These are phyloP conservation scores for Cheumatopsyche charites DNA, from an alignment of 1,140 invertebrate species.

Conservation along the genomic window DNA sequence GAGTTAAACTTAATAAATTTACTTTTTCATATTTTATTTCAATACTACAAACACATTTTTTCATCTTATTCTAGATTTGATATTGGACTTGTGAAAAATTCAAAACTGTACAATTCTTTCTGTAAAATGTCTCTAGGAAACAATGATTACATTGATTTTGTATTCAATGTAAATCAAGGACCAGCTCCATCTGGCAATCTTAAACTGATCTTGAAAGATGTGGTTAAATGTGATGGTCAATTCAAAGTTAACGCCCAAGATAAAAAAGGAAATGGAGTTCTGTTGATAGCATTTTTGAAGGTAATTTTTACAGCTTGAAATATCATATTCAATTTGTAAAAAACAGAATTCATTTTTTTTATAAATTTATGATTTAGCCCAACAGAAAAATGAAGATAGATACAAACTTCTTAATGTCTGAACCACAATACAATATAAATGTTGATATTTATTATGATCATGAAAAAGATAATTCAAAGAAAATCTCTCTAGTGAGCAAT, in stretches of 20 bases:
- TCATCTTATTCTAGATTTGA: conserved; percentile 58
- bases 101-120: conserved; percentile 61
- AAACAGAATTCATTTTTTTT: not conserved
- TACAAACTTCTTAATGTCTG: conserved; percentile 62
- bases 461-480: conserved; percentile 71
- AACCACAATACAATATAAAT: conserved; percentile 64
- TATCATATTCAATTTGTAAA: not conserved
- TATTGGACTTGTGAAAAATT: conserved; percentile 59
- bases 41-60: not conserved
- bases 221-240: conserved; percentile 62
- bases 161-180: conserved; percentile 57
- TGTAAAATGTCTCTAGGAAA: conserved; percentile 59
- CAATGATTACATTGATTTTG: conserved; percentile 62
- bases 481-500: conserved; percentile 67
- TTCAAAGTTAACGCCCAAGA: conserved; percentile 62
- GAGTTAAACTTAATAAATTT: conserved; percentile 17
- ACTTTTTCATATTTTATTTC: not conserved
- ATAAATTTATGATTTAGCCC: conserved; percentile 48
- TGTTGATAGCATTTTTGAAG: conserved; percentile 60
- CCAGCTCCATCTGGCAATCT: conserved; percentile 58
- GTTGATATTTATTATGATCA: conserved; percentile 69
- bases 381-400: conserved; percentile 69
- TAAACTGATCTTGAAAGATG: conserved; percentile 62
- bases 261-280: conserved; percentile 64
- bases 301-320: conserved; percentile 49